Percentiles rank a stretch among this genome's conserved stretches.
Evolutionary conservation across 1,140 invertebrate species (phyloP).

Genomic region (Ceratina japonica): DNA sequence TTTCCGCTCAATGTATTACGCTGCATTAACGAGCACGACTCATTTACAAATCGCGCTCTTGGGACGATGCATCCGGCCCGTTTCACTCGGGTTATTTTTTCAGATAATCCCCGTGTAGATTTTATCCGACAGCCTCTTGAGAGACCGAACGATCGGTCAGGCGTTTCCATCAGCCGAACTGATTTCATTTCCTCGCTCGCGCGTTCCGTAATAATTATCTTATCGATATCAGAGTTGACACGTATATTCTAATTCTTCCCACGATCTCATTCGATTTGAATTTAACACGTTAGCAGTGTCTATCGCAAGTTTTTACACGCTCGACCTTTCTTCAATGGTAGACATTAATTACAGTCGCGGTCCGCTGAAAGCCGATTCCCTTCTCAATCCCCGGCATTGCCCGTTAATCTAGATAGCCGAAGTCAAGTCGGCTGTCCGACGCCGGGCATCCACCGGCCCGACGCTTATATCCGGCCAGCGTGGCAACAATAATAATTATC

Average conservation of each 20-base stretch:
- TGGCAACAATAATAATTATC: constrained; percentile 55
- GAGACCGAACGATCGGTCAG: neutral
- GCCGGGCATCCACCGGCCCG: neutral
- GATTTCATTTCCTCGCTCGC: too few species aligned
- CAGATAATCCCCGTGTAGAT: constrained; percentile 14
- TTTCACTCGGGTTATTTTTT: constrained; percentile 17
- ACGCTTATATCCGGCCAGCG: constrained; percentile 20
- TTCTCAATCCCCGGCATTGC: neutral
- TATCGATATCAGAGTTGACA: too few species aligned
- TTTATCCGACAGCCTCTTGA: neutral
- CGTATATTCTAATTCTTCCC: too few species aligned
- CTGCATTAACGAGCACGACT: constrained; percentile 51
- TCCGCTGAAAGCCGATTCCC: neutral
- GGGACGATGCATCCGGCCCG: constrained; percentile 12
- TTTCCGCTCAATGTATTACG: constrained; percentile 44
- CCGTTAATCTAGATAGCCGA: constrained; percentile 20
- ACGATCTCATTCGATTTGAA: neutral
- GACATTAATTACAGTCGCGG: constrained; percentile 1
- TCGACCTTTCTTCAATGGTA: neutral
- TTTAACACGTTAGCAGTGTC: neutral
- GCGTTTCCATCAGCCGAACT: neutral
- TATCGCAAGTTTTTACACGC: too few species aligned
- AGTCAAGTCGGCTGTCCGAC: neutral
- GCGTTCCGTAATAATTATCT: too few species aligned
- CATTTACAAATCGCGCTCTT: constrained; percentile 47